These are phyloP conservation scores for Huso huso DNA, from an alignment of 2,797 vertebrate species.

Conservation along the genomic window DNA sequence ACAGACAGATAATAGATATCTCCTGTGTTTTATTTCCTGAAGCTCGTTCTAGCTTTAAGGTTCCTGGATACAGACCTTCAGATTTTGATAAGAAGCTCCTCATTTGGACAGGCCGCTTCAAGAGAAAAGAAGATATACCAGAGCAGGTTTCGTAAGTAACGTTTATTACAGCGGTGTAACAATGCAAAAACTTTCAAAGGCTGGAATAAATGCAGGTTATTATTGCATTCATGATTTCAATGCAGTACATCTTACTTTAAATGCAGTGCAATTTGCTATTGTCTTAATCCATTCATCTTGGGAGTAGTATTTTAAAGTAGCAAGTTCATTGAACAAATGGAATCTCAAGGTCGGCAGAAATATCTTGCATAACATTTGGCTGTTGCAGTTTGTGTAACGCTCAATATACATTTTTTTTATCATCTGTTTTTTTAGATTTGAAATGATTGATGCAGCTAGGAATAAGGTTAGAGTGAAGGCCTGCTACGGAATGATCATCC, in stretches of 20 bases:
- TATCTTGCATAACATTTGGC: too few species aligned
- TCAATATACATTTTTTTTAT: neutral
- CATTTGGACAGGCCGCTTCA: slow-evolving; percentile 81
- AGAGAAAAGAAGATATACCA: slow-evolving; percentile 80
- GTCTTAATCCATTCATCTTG: too few species aligned
- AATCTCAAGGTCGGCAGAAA: too few species aligned
- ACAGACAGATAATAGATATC: neutral
- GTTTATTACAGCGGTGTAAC: neutral
- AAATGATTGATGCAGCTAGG: slow-evolving; percentile 73
- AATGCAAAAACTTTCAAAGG: too few species aligned
- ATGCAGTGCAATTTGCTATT: too few species aligned
- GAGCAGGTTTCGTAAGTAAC: slow-evolving; percentile 79
- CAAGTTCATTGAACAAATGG: too few species aligned
- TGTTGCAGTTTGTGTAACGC: too few species aligned
- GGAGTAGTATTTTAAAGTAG: too few species aligned
- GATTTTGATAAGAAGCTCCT: slow-evolving; percentile 70
- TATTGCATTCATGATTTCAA: too few species aligned
- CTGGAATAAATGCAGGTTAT: too few species aligned
- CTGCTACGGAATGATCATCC: slow-evolving; percentile 73
- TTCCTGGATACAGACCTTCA: slow-evolving; percentile 70
- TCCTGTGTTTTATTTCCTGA: slow-evolving; percentile 16
- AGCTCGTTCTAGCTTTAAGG: slow-evolving; percentile 31
- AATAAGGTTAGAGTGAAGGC: slow-evolving; percentile 72
- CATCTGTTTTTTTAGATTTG: slow-evolving; percentile 53
- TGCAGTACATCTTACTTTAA: too few species aligned